Evolutionary conservation across 2,113 vertebrate species (phyloP).

Genomic region (Stercorarius parasiticus): DNA sequence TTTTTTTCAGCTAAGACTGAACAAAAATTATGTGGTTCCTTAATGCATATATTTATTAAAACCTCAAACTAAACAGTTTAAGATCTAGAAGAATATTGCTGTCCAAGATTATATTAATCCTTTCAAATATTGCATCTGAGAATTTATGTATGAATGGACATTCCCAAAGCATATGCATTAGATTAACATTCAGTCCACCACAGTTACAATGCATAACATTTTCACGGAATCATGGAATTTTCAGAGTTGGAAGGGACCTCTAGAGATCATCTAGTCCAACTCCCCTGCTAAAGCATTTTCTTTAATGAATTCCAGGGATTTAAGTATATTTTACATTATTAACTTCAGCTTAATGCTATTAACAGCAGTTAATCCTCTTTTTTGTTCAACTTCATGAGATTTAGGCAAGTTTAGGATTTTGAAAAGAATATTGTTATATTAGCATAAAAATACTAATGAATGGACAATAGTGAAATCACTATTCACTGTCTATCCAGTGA

Average conservation of each 20-base stretch:
- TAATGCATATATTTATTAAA: background rate
- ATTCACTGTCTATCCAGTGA: background rate
- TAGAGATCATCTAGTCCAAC: too few relatives aligned
- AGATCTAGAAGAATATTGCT: background rate
- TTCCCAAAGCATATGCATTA: background rate
- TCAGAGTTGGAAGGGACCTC: too few relatives aligned
- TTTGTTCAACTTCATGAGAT: background rate
- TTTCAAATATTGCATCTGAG: slow-evolving; percentile 13
- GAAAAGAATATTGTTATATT: background rate
- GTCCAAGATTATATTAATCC: background rate
- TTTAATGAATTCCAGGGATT: slow-evolving; percentile 17
- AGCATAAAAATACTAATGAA: background rate
- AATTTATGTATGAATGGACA: slow-evolving; percentile 1
- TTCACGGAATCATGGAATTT: background rate
- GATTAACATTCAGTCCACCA: background rate
- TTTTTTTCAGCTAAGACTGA: background rate
- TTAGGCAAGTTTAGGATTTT: background rate
- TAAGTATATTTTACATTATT: background rate
- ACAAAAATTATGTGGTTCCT: background rate
- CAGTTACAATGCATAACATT: background rate
- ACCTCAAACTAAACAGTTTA: background rate
- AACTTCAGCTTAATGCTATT: background rate
- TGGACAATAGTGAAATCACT: background rate
- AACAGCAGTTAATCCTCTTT: background rate
- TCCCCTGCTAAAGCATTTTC: background rate